A percentile compares a stretch with the other conserved stretches of the same genome.
phyloP scores from a whole-genome alignment of 2,888 invertebrate genomes.

The Drosophila acutilabella region DNA sequence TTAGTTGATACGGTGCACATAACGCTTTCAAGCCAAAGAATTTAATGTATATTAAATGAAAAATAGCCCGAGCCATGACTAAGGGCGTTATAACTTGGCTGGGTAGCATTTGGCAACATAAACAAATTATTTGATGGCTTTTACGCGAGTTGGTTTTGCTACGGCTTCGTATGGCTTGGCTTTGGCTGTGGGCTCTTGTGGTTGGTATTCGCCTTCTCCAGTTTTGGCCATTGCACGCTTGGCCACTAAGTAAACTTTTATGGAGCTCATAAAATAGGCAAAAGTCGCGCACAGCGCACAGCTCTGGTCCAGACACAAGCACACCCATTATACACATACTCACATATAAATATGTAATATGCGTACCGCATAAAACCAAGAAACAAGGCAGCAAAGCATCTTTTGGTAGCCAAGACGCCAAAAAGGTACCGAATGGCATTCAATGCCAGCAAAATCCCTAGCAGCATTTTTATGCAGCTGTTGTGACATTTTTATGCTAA shows the following conservation, averaged over 20 bases:
- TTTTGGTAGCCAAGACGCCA: too few species aligned
- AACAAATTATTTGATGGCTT: slow-evolving; percentile 78
- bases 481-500: slow-evolving; percentile 80
- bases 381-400: slow-evolving; percentile 42
- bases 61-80: slow-evolving; percentile 3
- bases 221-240: slow-evolving; percentile 53
- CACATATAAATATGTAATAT: slow-evolving; percentile 59
- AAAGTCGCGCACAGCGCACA: slow-evolving; percentile 55
- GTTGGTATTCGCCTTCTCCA: slow-evolving; percentile 18
- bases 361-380: slow-evolving; percentile 65
- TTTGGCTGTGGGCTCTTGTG: slow-evolving; percentile 31
- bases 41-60: slow-evolving; percentile 31
- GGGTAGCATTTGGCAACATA: slow-evolving; percentile 68
- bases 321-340: slow-evolving; percentile 33
- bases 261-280: slow-evolving; percentile 76
- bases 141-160: slow-evolving; percentile 39
- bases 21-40: slow-evolving; percentile 2
- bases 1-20: slow-evolving; percentile 16
- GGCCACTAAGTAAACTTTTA: slow-evolving; percentile 79
- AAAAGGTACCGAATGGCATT: slow-evolving; percentile 4
- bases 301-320: slow-evolving; percentile 2
- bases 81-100: slow-evolving; percentile 1
- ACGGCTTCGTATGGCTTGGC: not conserved
- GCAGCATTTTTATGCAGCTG: slow-evolving; percentile 74
- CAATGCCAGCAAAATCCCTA: slow-evolving; percentile 55